phyloP scores from a whole-genome alignment of 2,797 vertebrate species.

The Margarornis squamiger region DNA sequence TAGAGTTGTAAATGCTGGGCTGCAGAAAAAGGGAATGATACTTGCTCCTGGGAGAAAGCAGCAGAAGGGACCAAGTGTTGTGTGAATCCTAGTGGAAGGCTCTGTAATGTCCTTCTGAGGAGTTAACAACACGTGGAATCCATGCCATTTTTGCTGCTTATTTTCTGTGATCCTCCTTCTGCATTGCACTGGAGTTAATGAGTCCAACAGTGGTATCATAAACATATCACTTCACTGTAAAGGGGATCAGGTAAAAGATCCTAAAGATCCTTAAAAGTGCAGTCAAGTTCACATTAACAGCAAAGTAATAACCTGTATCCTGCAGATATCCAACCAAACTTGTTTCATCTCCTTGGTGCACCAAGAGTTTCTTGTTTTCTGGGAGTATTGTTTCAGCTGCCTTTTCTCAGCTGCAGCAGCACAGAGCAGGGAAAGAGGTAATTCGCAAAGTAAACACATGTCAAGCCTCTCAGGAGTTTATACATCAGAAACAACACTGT shows the following conservation, averaged over 20 bases:
- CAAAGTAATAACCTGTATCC: not conserved
- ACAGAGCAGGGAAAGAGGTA: not conserved
- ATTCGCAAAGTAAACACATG: not conserved
- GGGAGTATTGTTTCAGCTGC: not conserved
- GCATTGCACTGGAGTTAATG: not conserved
- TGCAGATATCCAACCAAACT: not conserved
- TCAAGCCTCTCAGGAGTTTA: conserved; percentile 11
- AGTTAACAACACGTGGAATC: not conserved
- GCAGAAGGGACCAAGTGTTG: not conserved
- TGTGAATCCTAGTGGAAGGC: not conserved
- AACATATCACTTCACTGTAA: not conserved
- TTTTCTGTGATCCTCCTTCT: not conserved
- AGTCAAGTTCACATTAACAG: not conserved
- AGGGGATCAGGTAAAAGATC: not conserved
- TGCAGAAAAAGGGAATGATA: not conserved
- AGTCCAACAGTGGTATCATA: not conserved
- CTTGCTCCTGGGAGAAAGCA: not conserved
- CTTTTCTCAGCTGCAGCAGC: not conserved
- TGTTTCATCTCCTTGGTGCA: not conserved
- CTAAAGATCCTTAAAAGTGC: not conserved
- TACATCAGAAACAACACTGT: conserved; percentile 5
- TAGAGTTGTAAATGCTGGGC: not conserved
- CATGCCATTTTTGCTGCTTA: not conserved
- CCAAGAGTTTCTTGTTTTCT: not conserved
- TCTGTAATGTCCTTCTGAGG: not conserved